Evolutionary conservation across 2,888 invertebrate species (phyloP).

Genomic region (Boloria euphrosyne): DNA sequence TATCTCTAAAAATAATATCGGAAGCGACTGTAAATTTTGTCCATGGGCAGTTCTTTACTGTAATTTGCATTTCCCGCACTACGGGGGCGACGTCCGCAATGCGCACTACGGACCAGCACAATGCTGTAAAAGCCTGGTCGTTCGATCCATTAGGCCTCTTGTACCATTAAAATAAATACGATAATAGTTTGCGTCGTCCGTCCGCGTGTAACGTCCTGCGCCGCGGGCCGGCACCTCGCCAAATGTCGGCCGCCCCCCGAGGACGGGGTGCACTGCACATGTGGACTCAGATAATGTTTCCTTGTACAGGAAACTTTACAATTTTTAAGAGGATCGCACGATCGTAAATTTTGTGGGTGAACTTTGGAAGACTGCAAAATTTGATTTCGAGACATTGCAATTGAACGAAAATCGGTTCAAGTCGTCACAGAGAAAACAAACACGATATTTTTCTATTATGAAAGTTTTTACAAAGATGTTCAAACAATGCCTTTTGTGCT

Average conservation of each 20-base stretch:
- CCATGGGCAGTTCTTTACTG: constrained; percentile 11
- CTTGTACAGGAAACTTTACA: background rate
- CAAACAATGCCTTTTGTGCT: background rate
- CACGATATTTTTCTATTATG: background rate
- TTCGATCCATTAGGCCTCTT: constrained; percentile 23
- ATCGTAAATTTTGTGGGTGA: too few species aligned
- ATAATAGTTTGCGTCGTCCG: constrained; percentile 20
- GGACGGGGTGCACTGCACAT: background rate
- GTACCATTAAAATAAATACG: constrained; percentile 23
- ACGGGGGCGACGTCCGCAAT: constrained; percentile 35
- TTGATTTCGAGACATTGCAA: too few species aligned
- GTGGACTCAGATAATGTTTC: background rate
- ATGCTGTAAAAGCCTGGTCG: constrained; percentile 4
- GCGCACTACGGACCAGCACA: constrained; percentile 28
- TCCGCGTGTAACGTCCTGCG: background rate
- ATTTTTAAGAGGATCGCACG: too few species aligned
- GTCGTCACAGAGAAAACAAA: background rate
- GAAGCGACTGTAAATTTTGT: background rate
- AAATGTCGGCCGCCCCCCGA: constrained; percentile 5
- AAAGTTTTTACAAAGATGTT: background rate
- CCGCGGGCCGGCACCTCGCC: constrained; percentile 20
- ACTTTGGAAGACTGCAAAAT: too few species aligned
- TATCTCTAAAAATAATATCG: background rate
- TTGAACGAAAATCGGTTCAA: too few species aligned
- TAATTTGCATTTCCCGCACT: constrained; percentile 30